phyloP scores from a whole-genome alignment of 2,797 vertebrate species.

The Acrossocheilus fasciatus region DNA sequence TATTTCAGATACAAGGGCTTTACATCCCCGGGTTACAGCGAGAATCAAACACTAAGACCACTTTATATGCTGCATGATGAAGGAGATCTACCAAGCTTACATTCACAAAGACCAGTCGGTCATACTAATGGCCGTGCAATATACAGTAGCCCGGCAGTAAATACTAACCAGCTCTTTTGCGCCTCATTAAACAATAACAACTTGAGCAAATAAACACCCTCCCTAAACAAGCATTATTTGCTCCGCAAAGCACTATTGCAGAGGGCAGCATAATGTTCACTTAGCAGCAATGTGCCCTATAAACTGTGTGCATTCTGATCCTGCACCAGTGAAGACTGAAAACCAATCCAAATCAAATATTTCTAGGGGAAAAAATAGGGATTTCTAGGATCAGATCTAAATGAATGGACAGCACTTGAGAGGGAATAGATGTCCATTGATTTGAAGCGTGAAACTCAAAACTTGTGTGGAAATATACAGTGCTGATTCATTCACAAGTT shows the following conservation, averaged over 20 bases:
- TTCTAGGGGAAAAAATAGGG: neutral
- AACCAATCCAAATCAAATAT: neutral
- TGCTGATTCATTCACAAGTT: neutral
- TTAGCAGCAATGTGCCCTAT: slow-evolving; percentile 21
- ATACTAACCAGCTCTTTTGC: slow-evolving; percentile 57
- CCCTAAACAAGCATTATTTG: slow-evolving; percentile 59
- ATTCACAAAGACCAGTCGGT: slow-evolving; percentile 46
- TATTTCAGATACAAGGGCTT: slow-evolving; percentile 44
- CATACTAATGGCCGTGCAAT: slow-evolving; percentile 60
- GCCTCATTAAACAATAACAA: slow-evolving; percentile 66
- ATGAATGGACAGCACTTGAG: neutral
- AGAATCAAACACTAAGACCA: slow-evolving; percentile 55
- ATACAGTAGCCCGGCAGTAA: slow-evolving; percentile 55
- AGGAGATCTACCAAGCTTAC: slow-evolving; percentile 42
- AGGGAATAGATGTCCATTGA: neutral
- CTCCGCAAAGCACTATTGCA: slow-evolving; percentile 50
- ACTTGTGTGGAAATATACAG: neutral
- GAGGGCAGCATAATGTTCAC: slow-evolving; percentile 40
- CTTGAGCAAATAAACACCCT: slow-evolving; percentile 64
- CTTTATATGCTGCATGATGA: slow-evolving; percentile 50
- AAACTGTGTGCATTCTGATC: neutral
- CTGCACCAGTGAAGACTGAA: neutral
- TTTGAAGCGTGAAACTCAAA: slow-evolving; percentile 10
- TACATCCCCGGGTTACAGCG: slow-evolving; percentile 60
- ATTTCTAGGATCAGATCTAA: neutral